Evolutionary conservation across 2,888 invertebrate genomes (phyloP).

Genomic region (Scaptomyza parva): DNA sequence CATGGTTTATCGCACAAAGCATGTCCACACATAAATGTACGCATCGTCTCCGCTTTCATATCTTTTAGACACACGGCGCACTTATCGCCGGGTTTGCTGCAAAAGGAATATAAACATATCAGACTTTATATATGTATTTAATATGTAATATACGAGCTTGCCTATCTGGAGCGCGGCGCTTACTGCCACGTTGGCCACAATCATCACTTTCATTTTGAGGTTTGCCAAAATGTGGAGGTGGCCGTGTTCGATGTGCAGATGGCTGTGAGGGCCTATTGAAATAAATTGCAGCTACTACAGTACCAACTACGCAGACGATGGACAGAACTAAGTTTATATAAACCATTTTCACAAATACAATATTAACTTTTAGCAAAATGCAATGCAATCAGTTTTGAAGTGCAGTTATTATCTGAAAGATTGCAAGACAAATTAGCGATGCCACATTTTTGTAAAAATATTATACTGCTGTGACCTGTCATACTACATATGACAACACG

Average conservation of each 20-base stretch:
- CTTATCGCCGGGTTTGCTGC: constrained; percentile 47
- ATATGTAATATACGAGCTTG: neutral
- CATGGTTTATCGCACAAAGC: constrained; percentile 45
- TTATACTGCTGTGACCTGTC: neutral
- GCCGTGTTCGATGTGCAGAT: neutral
- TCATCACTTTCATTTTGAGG: neutral
- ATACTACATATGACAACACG: neutral
- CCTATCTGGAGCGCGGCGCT: constrained; percentile 3
- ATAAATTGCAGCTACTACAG: constrained; percentile 37
- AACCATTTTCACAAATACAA: constrained; percentile 35
- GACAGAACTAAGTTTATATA: constrained; percentile 27
- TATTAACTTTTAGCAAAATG: neutral
- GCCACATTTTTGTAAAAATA: neutral
- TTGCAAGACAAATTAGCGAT: too few relatives aligned
- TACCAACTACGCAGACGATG: constrained; percentile 35
- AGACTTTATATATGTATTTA: neutral
- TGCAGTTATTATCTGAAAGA: neutral
- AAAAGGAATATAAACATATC: neutral
- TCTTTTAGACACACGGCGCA: constrained; percentile 32
- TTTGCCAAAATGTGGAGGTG: neutral
- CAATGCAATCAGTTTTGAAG: neutral
- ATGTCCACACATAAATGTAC: constrained; percentile 51
- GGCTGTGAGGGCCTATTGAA: neutral
- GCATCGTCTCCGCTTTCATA: constrained; percentile 29
- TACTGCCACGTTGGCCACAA: neutral